Base-by-base conservation (phyloP, 2,888 invertebrate genomes). In the Gisinianus flammeolus region DNA sequence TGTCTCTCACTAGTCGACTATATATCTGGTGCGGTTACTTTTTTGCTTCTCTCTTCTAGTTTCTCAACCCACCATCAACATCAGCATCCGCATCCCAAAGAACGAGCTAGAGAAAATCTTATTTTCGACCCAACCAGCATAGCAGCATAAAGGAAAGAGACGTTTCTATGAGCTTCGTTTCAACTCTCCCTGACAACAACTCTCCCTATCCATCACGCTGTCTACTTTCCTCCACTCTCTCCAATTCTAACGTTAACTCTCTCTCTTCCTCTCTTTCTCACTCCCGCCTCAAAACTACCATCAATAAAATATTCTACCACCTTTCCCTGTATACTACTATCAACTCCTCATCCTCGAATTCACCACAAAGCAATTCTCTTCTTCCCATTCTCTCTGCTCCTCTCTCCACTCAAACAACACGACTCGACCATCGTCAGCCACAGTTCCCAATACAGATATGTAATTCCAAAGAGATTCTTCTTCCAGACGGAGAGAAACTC, bases 161-260 rank as follows among this genome's bases (percentile, higher is more conserved):
- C 64, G 58, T 74, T 33, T 74, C 73, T 74, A 74, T 74, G 58
- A 74, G 73, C 64, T 71, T 74, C 22, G 28, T 31, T 22, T 74
- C 64, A 64, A 33, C 73, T 74, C 73, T 74, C 73, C 73, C 52
- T 74, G 73, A 74, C 73, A 74, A 74, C 73, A 74, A 74, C 62
- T 74, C 64, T 35, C 64, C 73, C 64, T 64, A 74, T 74, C 73
- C 64, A 74, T 74, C 73, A 74, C 64, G 44, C 35, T 74, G 44
- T 74, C 73, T 74, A 26, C 64, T 58, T 64, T 68, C 33, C 73
- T 74, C 56, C 28, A n/a, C 72, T 72, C 58, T 54, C 19, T 26
- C n/a, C n/a, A n/a, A n/a, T n/a, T n/a, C n/a, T n/a, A n/a, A n/a
- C 24, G 24, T 26, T 22, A 19, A 31, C 33, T n/a, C 62, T 56